These are phyloP conservation scores for Neodiprion lecontei DNA, from an alignment of 1,140 invertebrate species.

Conservation along the genomic window DNA sequence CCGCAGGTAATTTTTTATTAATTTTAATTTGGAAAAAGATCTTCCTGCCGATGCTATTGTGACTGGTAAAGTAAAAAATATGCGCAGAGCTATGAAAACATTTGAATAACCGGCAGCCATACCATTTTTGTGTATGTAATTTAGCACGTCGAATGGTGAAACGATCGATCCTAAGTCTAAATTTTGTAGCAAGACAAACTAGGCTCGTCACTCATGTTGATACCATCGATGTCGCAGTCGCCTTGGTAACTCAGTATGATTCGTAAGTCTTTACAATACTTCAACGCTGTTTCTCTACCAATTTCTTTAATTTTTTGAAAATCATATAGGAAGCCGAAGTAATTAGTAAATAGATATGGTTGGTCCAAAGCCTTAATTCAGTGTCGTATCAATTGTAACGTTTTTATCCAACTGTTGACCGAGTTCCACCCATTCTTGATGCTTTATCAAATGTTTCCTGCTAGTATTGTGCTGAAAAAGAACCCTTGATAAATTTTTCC, in stretches of 20 bases:
- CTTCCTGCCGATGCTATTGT: constrained; percentile 19
- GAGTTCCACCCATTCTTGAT: too few species aligned
- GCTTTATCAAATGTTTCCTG: too few species aligned
- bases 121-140: constrained; percentile 24
- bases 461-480: too few species aligned
- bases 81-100: constrained; percentile 22
- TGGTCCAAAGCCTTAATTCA: too few species aligned
- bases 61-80: constrained; percentile 23
- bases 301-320: constrained; percentile 23
- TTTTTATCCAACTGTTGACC: too few species aligned
- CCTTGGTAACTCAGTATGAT: constrained; percentile 16
- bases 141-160: constrained; percentile 13
- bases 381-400: too few species aligned
- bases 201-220: constrained; percentile 25
- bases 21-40: constrained; percentile 24
- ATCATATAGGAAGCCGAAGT: not conserved
- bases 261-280: constrained; percentile 16
- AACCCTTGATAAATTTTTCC: too few species aligned
- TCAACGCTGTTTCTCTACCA: constrained; percentile 22
- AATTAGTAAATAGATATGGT: too few species aligned
- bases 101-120: constrained; percentile 19
- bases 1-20: constrained; percentile 30
- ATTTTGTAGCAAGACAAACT: constrained; percentile 20
- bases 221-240: constrained; percentile 25
- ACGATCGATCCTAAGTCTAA: constrained; percentile 14